Conservation (phyloP, 2,113 vertebrate species). For the Rynchops niger region DNA sequence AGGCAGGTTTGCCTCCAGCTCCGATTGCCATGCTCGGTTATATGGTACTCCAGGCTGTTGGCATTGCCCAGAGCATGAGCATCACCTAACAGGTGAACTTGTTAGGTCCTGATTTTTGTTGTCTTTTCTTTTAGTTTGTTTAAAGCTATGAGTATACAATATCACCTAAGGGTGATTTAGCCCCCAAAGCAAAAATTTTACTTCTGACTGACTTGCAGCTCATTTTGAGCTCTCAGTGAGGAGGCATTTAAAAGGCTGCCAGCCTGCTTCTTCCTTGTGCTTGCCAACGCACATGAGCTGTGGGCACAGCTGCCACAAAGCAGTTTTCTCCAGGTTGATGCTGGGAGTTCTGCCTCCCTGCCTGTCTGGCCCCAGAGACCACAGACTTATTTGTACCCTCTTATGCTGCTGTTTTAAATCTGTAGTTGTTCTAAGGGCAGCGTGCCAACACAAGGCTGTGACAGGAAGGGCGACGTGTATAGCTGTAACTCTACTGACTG, state of each 20-base stretch:
- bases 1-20: background rate
- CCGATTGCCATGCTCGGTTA: background rate
- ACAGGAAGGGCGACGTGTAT: background rate
- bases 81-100: background rate
- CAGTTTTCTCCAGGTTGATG: background rate
- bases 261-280: background rate
- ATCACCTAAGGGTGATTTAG: background rate
- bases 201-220: background rate
- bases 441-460: background rate
- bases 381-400: background rate
- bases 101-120: background rate
- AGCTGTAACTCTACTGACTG: background rate
- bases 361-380: background rate
- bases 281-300: background rate
- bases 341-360: background rate
- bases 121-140: background rate
- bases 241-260: background rate
- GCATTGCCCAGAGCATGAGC: background rate
- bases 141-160: accelerated
- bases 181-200: background rate
- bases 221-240: accelerated
- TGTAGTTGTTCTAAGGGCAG: background rate
- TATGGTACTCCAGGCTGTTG: background rate
- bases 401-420: background rate
- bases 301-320: background rate